phyloP scores from a whole-genome alignment of 2,113 vertebrate genomes.

The Tyto alba region DNA sequence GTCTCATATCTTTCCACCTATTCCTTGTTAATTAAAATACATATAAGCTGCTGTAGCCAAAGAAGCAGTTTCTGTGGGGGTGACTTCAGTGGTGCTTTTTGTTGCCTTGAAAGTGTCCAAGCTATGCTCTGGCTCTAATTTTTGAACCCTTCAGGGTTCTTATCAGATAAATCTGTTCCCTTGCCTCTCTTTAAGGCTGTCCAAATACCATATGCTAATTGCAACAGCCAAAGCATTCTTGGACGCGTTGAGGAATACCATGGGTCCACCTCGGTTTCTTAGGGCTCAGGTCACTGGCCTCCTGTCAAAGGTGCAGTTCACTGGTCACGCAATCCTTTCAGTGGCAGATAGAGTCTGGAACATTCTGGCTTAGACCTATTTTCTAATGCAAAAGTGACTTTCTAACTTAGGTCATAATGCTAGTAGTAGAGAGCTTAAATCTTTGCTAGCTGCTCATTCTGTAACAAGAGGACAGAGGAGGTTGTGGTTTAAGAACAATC shows the following conservation, averaged over 20 bases:
- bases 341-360: neutral
- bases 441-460: neutral
- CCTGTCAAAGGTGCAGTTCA: neutral
- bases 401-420: neutral
- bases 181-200: neutral
- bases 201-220: neutral
- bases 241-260: neutral
- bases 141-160: neutral
- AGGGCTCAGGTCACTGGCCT: neutral
- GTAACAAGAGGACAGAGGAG: neutral
- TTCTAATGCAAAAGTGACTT: neutral
- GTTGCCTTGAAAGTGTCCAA: neutral
- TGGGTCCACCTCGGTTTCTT: neutral
- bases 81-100: neutral
- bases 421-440: neutral
- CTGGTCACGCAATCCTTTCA: neutral
- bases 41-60: neutral
- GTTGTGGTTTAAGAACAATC: neutral
- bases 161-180: neutral
- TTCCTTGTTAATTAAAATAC: neutral
- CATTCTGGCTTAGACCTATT: neutral
- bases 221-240: neutral
- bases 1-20: neutral
- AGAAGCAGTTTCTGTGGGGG: neutral
- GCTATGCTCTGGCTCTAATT: neutral